Percentiles rank a stretch among this genome's conserved stretches.
Evolutionary conservation across 2,797 vertebrate genomes (phyloP).

Genomic region (Gallinago nigripennis): DNA sequence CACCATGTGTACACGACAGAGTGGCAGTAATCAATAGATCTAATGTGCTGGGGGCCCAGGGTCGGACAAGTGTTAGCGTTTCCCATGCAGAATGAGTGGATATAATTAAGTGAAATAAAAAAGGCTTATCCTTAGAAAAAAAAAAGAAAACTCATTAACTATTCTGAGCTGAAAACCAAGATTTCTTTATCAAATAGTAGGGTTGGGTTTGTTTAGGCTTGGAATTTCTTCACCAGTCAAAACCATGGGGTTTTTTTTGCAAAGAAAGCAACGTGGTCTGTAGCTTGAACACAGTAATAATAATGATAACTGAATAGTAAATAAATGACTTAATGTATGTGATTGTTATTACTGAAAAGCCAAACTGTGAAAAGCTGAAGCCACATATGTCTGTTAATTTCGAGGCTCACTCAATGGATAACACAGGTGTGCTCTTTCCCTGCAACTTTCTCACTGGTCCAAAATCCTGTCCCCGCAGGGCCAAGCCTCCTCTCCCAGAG

Average conservation of each 20-base stretch:
- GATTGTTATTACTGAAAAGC: slow-evolving; percentile 56
- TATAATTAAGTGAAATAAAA: slow-evolving; percentile 53
- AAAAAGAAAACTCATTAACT: not conserved
- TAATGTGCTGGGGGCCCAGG: not conserved
- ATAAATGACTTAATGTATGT: not conserved
- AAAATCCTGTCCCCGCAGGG: slow-evolving; percentile 82
- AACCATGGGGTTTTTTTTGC: slow-evolving; percentile 11
- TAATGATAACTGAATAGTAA: not conserved
- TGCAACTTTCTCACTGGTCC: slow-evolving; percentile 86
- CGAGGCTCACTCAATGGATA: slow-evolving; percentile 81
- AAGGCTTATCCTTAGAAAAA: not conserved
- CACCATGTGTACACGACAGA: not conserved
- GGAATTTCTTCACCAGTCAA: slow-evolving; percentile 36
- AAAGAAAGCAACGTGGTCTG: not conserved
- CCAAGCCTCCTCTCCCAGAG: slow-evolving; percentile 97
- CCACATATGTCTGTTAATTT: slow-evolving; percentile 68
- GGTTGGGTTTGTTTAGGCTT: not conserved
- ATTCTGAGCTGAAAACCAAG: not conserved
- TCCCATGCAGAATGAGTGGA: not conserved
- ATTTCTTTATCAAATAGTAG: not conserved
- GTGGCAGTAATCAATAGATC: slow-evolving; percentile 48
- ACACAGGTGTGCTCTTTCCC: slow-evolving; percentile 83
- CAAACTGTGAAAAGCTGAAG: slow-evolving; percentile 60
- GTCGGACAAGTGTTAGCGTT: slow-evolving; percentile 9
- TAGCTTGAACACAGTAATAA: not conserved